Evolutionary conservation across 2,113 vertebrate genomes (phyloP).

Genomic region (Charadrius vociferus): DNA sequence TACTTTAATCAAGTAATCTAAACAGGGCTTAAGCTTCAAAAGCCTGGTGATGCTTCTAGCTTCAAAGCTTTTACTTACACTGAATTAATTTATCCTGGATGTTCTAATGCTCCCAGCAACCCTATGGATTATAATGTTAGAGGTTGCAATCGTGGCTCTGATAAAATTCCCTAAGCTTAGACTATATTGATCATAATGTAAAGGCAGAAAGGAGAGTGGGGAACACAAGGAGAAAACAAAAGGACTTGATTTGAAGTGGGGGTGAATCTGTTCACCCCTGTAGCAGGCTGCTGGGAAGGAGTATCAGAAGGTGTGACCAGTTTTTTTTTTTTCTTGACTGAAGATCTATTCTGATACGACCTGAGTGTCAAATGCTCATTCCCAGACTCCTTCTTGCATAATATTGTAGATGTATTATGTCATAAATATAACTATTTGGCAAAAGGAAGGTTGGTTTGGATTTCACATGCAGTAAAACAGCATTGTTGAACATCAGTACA

Average conservation of each 20-base stretch:
- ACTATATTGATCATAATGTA: slow-evolving; percentile 57
- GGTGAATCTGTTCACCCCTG: neutral
- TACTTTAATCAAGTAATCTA: slow-evolving; percentile 83
- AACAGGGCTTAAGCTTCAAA: slow-evolving; percentile 79
- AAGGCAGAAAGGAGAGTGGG: slow-evolving; percentile 12
- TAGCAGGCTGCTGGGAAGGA: neutral
- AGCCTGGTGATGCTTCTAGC: slow-evolving; percentile 65
- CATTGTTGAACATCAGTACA: neutral
- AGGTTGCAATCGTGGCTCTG: slow-evolving; percentile 58
- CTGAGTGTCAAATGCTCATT: neutral
- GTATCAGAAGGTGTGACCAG: neutral
- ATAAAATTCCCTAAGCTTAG: slow-evolving; percentile 65
- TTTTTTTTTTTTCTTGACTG: neutral
- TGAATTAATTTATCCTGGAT: slow-evolving; percentile 77
- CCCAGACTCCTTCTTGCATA: neutral
- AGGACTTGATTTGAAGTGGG: slow-evolving; percentile 10
- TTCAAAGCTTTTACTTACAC: slow-evolving; percentile 77
- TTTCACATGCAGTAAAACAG: neutral
- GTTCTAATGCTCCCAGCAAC: slow-evolving; percentile 70
- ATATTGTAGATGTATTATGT: neutral
- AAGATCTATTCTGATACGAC: neutral
- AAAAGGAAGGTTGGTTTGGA: neutral
- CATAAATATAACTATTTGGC: neutral
- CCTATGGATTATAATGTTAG: slow-evolving; percentile 73
- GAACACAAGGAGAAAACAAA: slow-evolving; percentile 12